Percentiles rank a stretch among this genome's conserved stretches.
These are phyloP conservation scores for Drosophila miranda DNA, from an alignment of 1,140 invertebrate genomes.

Conservation along the genomic window DNA sequence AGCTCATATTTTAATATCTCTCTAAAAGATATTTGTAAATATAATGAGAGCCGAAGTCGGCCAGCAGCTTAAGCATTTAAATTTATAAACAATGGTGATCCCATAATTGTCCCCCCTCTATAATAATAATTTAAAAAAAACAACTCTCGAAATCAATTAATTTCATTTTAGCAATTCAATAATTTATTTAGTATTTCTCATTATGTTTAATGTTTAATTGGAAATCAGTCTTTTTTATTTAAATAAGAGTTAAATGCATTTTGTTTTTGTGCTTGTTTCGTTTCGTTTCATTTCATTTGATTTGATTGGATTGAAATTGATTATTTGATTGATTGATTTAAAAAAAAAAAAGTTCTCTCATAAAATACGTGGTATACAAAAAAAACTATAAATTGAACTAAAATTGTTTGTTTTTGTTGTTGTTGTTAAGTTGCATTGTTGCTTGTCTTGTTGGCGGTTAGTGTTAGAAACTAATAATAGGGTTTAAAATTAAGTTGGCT, in stretches of 20 bases:
- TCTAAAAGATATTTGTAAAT: too few species aligned
- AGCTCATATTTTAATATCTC: too few species aligned
- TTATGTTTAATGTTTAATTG: slow-evolving; percentile 71
- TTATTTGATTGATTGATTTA: slow-evolving; percentile 29
- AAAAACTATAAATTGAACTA: slow-evolving; percentile 66
- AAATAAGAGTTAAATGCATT: slow-evolving; percentile 80
- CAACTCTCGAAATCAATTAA: background rate
- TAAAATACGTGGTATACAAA: slow-evolving; percentile 1
- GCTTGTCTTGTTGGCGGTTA: slow-evolving; percentile 65
- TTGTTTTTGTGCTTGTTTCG: slow-evolving; percentile 55
- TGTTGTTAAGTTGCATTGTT: slow-evolving; percentile 67
- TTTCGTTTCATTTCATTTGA: slow-evolving; percentile 34
- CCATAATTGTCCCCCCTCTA: background rate
- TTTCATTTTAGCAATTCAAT: slow-evolving; percentile 73
- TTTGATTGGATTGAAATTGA: slow-evolving; percentile 45
- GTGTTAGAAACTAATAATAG: slow-evolving; percentile 42
- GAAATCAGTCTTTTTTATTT: slow-evolving; percentile 81
- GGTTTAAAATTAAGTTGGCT: slow-evolving; percentile 41
- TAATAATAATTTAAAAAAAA: background rate
- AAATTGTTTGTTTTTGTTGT: slow-evolving; percentile 33
- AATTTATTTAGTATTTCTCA: slow-evolving; percentile 78
- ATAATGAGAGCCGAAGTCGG: too few species aligned
- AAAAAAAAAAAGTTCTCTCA: background rate
- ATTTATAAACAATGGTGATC: too few species aligned
- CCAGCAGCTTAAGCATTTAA: too few species aligned